Base-by-base conservation (phyloP, 2,797 vertebrate species). In the Silurus aristotelis region DNA sequence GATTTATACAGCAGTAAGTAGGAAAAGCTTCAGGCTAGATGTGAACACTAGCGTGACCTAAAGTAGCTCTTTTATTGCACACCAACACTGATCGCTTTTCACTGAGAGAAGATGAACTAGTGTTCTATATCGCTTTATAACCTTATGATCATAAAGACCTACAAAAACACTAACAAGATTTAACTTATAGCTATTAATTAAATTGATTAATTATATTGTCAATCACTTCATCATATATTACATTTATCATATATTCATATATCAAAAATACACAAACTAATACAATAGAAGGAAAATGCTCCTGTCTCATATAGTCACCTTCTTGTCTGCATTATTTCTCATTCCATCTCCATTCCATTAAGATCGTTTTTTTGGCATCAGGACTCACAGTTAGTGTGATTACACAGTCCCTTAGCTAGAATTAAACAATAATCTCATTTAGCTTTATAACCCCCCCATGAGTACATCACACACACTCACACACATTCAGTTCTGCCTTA, bases 371-470 rank as follows among this genome's bases (percentile, higher is more conserved):
- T 25, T 64, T n/a, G 20, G 31, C 13, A 46, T 63, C 58, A 63
- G 60, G 56, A 46, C 38, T 38, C 19, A 43, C 27, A 7, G 27
- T 38, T 38, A 61, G 56, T 78, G 56, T 78, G 56, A 61, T 78
- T 61, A 77, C 27, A 20, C 75, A 38, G 10, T 43, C 76, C 58
- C 76, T 46, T 17, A n/a, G 31, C 77, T 79, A 38, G 6, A 78
- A 78, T 78, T 61, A 43, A 25, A 64, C 20, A 63, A 12, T 64
- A 15, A 79, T 79, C 60, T 79, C 60, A 46, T 63, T 79, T 63
- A 46, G 60, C 22, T n/a, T 79, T 64, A 79, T 79, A 64, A 64
- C 77, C n/a, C 77, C 60, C 48, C 48, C 48, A 7, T 64, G 60
- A 79, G 31, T 6, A 25, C 60, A 9, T n/a, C 56, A 63, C 77